Evolutionary conservation across 2,888 invertebrate species (phyloP).

Genomic region (Syritta pipiens): DNA sequence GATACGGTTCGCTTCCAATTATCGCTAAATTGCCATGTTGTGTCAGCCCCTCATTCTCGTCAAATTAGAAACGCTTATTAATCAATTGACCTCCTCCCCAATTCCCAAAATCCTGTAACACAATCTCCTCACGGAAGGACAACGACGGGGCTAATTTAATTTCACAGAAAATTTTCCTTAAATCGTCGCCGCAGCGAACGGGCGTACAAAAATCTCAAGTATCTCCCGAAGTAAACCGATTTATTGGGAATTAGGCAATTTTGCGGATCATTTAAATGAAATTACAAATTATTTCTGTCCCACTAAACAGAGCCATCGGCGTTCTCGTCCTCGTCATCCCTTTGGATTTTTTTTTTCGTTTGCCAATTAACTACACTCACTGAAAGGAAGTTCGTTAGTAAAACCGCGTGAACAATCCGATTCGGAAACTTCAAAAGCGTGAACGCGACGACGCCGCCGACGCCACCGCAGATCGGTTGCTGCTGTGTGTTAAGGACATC

Average conservation of each 20-base stretch:
- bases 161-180: conserved; percentile 25
- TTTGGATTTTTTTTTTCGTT: too few relatives aligned
- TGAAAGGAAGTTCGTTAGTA: conserved; percentile 42
- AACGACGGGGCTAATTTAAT: conserved; percentile 15
- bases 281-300: conserved; percentile 47
- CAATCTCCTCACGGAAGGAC: conserved; percentile 1
- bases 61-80: conserved; percentile 11
- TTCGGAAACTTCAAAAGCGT: too few relatives aligned
- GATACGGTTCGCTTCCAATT: too few relatives aligned
- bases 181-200: not conserved
- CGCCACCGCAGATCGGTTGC: too few relatives aligned
- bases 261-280: conserved; percentile 59
- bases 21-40: too few relatives aligned
- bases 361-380: too few relatives aligned
- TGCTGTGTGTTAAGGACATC: too few relatives aligned
- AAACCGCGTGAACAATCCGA: conserved; percentile 43
- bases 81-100: conserved; percentile 12
- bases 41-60: too few relatives aligned
- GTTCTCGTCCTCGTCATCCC: too few relatives aligned
- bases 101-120: not conserved
- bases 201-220: conserved; percentile 4
- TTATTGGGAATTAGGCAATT: conserved; percentile 56
- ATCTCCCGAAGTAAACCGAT: conserved; percentile 30
- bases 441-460: too few relatives aligned
- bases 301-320: conserved; percentile 2